Percentiles rank a stretch among this genome's conserved stretches.
Conservation (phyloP, 2,797 vertebrate genomes). For the Leptoclinus maculatus region DNA sequence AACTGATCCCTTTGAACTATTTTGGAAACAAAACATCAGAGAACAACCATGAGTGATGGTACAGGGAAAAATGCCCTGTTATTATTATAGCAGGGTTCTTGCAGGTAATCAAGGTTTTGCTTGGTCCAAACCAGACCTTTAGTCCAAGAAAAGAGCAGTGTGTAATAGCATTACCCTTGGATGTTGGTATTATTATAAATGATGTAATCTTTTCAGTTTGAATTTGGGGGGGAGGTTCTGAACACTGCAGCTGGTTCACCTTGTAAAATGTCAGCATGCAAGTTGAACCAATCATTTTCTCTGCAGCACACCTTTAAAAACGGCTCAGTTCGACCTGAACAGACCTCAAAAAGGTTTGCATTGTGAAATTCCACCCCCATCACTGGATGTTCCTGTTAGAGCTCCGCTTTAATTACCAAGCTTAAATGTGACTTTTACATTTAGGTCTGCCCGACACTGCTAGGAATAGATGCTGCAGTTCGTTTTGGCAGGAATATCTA, state of each 20-base stretch:
- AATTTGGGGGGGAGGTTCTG: background rate
- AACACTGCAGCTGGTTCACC: background rate
- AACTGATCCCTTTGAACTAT: background rate
- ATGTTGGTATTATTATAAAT: background rate
- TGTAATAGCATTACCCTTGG: background rate
- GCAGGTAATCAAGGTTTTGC: background rate
- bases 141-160: background rate
- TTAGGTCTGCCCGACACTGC: background rate
- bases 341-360: background rate
- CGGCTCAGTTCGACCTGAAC: background rate
- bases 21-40: conserved; percentile 5
- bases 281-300: conserved; percentile 1
- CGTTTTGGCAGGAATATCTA: conserved; percentile 5
- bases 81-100: background rate
- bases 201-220: background rate
- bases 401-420: conserved; percentile 3
- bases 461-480: background rate
- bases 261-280: background rate
- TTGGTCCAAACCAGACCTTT: background rate
- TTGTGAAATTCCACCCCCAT: background rate
- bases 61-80: background rate
- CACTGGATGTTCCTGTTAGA: background rate
- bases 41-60: background rate
- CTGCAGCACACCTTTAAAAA: background rate
- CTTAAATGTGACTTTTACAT: conserved; percentile 22